Base-by-base conservation (phyloP, 1,140 invertebrate species). In the Drosophila truncata region DNA sequence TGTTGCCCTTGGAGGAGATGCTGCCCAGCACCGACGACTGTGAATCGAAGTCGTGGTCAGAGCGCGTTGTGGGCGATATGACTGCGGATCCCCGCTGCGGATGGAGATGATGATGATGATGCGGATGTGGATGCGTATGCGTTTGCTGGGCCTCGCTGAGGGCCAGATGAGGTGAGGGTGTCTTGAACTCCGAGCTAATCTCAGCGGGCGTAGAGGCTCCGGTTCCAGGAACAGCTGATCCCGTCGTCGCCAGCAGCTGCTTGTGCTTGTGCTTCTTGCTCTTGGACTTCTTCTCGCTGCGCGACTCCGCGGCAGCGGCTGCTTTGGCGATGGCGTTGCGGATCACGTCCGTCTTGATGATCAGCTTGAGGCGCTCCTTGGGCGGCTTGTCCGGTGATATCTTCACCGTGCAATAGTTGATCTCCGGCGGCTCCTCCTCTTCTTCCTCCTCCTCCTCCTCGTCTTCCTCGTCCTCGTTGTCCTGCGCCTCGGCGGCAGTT, bases 371-470 rank as follows among this genome's bases (percentile, higher is more conserved):
- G 0, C 91, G 91, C 67, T 92, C 92, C 62, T 93, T 93, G 35
- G 92, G 93, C 93, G 93, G 92, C 94, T 94, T 92, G 49, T 92
- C 93, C 91, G 92, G 63, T 78, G 93, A 82, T 93, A 92, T 94
- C 93, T 93, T 94, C 80, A 92, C 92, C 79, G 59, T 93, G 71
- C 79, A 92, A 66, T 92, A 92, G 50, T 92, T 92, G 1, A 92
- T 93, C 91, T 91, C 93, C 60, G 93, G 86, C 64, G 91, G 87
- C 49, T 91, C 88, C 29, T 91, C 91, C 42, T 91, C 88, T 13
- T 88, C 83, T 5, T 91, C 88, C 1, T 88, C 88, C 10, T 91
- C 83, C 8, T 87, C 87, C 1, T 87, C 88, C 7, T 84, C 92
- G 11, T 85, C 85, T 7, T 86, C 73, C 14, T 87, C 81, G 4